phyloP scores from a whole-genome alignment of 2,888 invertebrate species.

The Harpalus rufipes region DNA sequence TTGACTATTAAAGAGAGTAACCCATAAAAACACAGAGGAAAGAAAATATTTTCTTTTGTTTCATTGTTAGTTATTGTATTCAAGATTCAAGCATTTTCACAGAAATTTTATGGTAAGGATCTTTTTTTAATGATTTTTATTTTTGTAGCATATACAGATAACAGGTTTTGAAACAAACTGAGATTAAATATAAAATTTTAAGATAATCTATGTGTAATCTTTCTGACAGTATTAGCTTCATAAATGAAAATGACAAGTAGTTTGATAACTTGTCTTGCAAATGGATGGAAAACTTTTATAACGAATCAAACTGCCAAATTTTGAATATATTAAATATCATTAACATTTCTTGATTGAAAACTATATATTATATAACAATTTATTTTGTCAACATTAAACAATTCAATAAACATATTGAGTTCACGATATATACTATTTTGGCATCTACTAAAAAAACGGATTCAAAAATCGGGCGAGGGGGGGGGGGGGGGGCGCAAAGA shows the following conservation, averaged over 20 bases:
- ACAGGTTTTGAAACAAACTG: not conserved
- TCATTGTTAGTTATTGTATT: too few species aligned
- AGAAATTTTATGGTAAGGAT: too few species aligned
- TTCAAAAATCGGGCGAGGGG: too few species aligned
- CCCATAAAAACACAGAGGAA: too few species aligned
- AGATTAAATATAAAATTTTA: not conserved
- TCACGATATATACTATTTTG: too few species aligned
- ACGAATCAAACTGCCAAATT: not conserved
- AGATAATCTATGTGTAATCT: not conserved
- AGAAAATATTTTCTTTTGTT: too few species aligned
- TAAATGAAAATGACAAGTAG: not conserved
- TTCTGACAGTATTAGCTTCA: not conserved
- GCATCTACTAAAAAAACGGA: too few species aligned
- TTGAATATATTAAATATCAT: not conserved
- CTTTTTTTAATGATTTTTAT: too few species aligned
- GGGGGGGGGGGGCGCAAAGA: too few species aligned
- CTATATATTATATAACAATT: not conserved
- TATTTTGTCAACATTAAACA: too few species aligned
- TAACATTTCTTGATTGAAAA: not conserved
- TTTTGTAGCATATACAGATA: not conserved
- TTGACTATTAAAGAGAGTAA: conserved; percentile 9
- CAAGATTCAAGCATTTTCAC: too few species aligned
- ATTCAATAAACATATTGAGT: too few species aligned
- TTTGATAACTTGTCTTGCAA: not conserved
- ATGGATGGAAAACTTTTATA: not conserved